Conservation (phyloP, 1,140 invertebrate species). For the Polypedilum vanderplanki region DNA sequence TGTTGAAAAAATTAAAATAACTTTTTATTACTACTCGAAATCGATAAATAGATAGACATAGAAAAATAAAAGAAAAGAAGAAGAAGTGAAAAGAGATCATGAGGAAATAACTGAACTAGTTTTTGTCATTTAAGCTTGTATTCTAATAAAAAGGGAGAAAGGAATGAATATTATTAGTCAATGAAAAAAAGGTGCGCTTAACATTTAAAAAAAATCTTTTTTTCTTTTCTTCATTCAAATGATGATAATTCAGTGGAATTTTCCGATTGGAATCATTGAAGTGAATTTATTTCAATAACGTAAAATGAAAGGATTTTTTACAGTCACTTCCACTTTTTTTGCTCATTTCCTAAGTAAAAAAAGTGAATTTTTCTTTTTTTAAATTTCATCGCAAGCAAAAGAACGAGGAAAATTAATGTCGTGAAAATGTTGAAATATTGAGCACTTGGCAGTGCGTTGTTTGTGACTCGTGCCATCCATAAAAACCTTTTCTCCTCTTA, state of each 20-base stretch:
- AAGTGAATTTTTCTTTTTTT: background rate
- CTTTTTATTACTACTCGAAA: background rate
- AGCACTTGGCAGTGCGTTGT: background rate
- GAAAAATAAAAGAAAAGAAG: no score
- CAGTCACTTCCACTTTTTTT: background rate
- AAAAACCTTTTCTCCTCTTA: background rate
- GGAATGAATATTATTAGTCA: no score
- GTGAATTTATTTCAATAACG: conserved; percentile 25
- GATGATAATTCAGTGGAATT: conserved; percentile 13
- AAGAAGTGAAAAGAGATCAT: no score
- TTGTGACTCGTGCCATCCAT: conserved; percentile 7
- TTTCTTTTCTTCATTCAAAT: background rate
- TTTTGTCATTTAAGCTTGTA: no score
- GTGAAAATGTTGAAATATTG: conserved; percentile 28
- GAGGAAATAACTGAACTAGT: no score
- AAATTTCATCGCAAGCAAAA: background rate
- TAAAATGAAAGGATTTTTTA: conserved; percentile 15
- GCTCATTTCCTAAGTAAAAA: background rate
- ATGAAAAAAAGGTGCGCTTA: no score
- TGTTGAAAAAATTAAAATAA: background rate
- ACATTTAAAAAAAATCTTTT: background rate
- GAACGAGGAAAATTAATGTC: conserved; percentile 21
- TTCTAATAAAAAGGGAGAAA: no score
- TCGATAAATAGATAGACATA: no score
- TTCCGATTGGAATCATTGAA: conserved; percentile 13